Evolutionary conservation across 2,797 vertebrate genomes (phyloP), one percentile per base, ranked within the genome.

Genomic region (Silurus aristotelis): DNA sequence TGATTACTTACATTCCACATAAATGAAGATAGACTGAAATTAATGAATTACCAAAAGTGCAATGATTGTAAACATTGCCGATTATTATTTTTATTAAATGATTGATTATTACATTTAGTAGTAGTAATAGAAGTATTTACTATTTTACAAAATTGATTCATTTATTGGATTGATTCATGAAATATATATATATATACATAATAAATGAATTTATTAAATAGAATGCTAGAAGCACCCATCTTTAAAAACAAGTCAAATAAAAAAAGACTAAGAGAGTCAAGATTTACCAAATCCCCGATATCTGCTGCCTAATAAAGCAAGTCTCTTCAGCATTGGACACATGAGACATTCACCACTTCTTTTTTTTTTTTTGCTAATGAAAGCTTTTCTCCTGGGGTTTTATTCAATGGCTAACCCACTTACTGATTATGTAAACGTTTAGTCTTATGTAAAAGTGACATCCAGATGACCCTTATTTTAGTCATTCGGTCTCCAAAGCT

Each of bases 401-500:
- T 52, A 52, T 84, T 87, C 60, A 14, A 14, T 13, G 55, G 58
- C 84, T 83, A 85, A 86, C 87, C 78, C 68, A 85, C 80, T 87
- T 86, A 64, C 56, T 81, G 27, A 85, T 91, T 88, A 85, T 86
- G 84, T 64, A 89, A 87, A 56, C 46, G 72, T 88, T 85, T 86
- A 78, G 84, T 83, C 89, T 88, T 72, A 82, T 90, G 85, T 80
- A 81, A 86, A 88, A 83, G 70, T 89, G 77, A 88, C 87, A 84
- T 84, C 82, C 79, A 80, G 19, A 84, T 86, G 83, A 88, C 82
- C 77, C 87, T 80, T 61, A 56, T 80, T 82, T 88, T 64, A 78
- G 77, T 67, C 52, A 52, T 80, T 20, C 5, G 77, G 27, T 56
- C 48, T 85, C 60, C n/a, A 27, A 56, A 83, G 68, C 75, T 60